Evolutionary conservation across 1,140 invertebrate genomes (phyloP).

Genomic region (Cotesia chilonis): DNA sequence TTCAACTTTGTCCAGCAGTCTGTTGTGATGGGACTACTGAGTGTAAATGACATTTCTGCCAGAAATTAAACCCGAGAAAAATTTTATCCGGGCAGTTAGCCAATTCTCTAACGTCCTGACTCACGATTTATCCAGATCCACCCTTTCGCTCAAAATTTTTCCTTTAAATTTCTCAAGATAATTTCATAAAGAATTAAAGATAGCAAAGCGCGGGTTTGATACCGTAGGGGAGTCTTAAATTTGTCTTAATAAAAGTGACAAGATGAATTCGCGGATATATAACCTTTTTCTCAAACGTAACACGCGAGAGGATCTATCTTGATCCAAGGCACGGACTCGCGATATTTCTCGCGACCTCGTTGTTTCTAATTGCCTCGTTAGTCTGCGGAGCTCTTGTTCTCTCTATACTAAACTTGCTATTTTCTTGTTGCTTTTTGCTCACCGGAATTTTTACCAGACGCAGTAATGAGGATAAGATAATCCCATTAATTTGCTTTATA

Average conservation of each 20-base stretch:
- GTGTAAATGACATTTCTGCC: constrained; percentile 15
- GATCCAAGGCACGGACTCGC: constrained; percentile 10
- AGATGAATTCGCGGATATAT: constrained; percentile 18
- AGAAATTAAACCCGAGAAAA: constrained; percentile 27
- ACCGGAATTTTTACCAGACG: too few relatives aligned
- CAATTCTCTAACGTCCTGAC: not conserved
- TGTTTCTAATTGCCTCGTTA: constrained; percentile 34
- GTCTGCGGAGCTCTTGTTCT: constrained; percentile 11
- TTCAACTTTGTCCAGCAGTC: too few relatives aligned
- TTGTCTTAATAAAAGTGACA: constrained; percentile 31
- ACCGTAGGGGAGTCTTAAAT: not conserved
- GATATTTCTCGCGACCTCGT: constrained; percentile 31
- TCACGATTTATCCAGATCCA: not conserved
- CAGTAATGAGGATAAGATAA: too few relatives aligned
- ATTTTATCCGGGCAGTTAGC: constrained; percentile 29
- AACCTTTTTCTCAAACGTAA: constrained; percentile 1
- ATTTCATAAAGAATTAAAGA: not conserved
- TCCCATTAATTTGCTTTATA: too few relatives aligned
- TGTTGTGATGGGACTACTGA: not conserved
- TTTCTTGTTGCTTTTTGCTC: too few relatives aligned
- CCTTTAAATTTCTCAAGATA: not conserved
- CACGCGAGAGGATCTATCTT: constrained; percentile 26
- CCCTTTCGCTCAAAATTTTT: not conserved
- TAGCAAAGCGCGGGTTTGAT: not conserved
- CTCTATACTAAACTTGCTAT: not conserved